These are phyloP conservation scores for Empis stercorea DNA, from an alignment of 2,888 invertebrate genomes.

Conservation along the genomic window DNA sequence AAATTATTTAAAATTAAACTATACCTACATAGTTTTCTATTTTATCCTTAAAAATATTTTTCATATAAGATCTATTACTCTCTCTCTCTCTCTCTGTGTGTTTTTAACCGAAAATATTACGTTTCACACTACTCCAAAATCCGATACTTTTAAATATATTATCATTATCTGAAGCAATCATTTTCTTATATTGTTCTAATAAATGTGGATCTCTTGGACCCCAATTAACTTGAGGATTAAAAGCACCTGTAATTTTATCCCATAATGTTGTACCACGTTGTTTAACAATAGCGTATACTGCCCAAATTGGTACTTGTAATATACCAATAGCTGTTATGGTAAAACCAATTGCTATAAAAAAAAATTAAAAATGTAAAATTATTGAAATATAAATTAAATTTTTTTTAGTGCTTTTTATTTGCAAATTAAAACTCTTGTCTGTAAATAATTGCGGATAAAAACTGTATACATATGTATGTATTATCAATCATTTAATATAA, in stretches of 20 bases:
- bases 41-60: too few species aligned
- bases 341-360: constrained; percentile 35
- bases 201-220: constrained; percentile 41
- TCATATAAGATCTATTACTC: too few species aligned
- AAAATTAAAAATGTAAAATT: not conserved
- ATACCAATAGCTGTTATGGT: constrained; percentile 38
- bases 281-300: constrained; percentile 25
- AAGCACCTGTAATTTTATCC: constrained; percentile 34
- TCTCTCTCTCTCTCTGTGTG: too few species aligned
- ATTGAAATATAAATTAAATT: not conserved
- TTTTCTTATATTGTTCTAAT: constrained; percentile 41
- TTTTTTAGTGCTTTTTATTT: too few species aligned
- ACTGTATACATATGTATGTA: too few species aligned
- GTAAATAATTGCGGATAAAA: too few species aligned
- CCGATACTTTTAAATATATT: constrained; percentile 19
- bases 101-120: constrained; percentile 27
- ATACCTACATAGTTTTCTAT: too few species aligned
- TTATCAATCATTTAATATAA: not conserved
- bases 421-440: too few species aligned
- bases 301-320: constrained; percentile 38
- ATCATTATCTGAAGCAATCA: constrained; percentile 24
- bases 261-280: constrained; percentile 24
- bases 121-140: constrained; percentile 22
- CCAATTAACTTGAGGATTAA: constrained; percentile 42
- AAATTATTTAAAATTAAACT: too few species aligned